phyloP scores from a whole-genome alignment of 1,140 invertebrate species.

The Sarcophaga bullata region DNA sequence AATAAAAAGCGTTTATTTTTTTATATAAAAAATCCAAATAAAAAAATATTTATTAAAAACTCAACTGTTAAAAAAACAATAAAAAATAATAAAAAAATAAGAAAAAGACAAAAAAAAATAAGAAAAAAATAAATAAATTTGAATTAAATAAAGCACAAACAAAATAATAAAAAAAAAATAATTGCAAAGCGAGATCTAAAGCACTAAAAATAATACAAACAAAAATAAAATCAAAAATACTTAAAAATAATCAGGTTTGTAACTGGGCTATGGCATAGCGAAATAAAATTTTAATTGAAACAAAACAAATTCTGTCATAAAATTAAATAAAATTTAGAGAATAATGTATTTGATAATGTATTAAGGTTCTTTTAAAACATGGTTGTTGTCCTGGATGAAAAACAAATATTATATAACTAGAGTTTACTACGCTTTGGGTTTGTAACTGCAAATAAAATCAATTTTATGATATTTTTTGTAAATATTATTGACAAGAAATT shows the following conservation, averaged over 20 bases:
- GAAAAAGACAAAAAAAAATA: not conserved
- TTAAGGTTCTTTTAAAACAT: no score
- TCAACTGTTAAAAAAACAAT: conserved; percentile 33
- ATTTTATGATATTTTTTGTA: no score
- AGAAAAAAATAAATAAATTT: conserved; percentile 33
- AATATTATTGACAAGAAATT: no score
- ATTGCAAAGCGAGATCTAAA: conserved; percentile 15
- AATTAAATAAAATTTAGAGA: no score
- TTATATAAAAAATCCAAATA: not conserved
- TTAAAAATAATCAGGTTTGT: not conserved
- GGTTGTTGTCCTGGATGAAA: no score
- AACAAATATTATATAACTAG: no score
- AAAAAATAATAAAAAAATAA: conserved; percentile 14
- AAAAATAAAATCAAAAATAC: not conserved
- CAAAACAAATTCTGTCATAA: not conserved
- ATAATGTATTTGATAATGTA: no score
- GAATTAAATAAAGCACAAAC: not conserved
- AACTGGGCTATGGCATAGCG: not conserved
- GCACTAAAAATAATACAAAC: not conserved
- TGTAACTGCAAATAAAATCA: no score
- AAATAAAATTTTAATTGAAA: not conserved
- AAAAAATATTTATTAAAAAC: conserved; percentile 27
- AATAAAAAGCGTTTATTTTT: conserved; percentile 2
- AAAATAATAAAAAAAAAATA: not conserved
- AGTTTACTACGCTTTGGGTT: no score